A percentile compares a stretch with the other conserved stretches of the same genome.
Evolutionary conservation across 2,113 vertebrate species (phyloP).

Genomic region (Tenrec ecaudatus): DNA sequence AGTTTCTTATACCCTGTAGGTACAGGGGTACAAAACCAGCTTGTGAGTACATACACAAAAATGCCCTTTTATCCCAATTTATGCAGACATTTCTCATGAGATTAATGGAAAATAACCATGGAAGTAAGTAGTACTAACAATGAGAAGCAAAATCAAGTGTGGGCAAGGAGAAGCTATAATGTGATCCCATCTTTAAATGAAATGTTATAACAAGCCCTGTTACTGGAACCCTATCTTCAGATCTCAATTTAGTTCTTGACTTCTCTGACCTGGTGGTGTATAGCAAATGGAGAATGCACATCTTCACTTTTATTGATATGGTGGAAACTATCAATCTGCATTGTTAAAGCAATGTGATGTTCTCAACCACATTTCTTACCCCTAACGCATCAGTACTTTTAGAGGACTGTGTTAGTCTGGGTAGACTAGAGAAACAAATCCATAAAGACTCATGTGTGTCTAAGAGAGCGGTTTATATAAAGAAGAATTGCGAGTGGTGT

Average conservation of each 20-base stretch:
- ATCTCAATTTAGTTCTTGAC: neutral
- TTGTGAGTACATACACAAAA: neutral
- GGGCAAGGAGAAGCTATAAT: neutral
- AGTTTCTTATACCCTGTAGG: neutral
- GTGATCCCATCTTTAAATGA: neutral
- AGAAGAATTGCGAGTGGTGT: neutral
- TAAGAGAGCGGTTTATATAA: too few relatives aligned
- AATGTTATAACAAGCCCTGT: neutral
- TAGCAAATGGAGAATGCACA: neutral
- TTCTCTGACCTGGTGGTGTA: neutral
- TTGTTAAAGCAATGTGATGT: neutral
- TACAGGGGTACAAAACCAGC: neutral
- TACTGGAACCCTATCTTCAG: neutral
- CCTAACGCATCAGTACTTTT: neutral
- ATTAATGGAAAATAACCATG: neutral
- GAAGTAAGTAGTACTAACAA: neutral
- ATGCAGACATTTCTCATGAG: neutral
- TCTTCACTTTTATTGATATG: neutral
- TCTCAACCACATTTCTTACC: neutral
- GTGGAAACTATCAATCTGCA: neutral
- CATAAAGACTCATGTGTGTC: too few relatives aligned
- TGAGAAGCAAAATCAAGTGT: neutral
- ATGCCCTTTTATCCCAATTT: neutral
- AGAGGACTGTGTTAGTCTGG: too few relatives aligned
- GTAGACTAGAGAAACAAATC: too few relatives aligned